Evolutionary conservation across 2,797 vertebrate genomes (phyloP), one percentile per base, ranked within the genome.

Genomic region (Onychomys torridus): DNA sequence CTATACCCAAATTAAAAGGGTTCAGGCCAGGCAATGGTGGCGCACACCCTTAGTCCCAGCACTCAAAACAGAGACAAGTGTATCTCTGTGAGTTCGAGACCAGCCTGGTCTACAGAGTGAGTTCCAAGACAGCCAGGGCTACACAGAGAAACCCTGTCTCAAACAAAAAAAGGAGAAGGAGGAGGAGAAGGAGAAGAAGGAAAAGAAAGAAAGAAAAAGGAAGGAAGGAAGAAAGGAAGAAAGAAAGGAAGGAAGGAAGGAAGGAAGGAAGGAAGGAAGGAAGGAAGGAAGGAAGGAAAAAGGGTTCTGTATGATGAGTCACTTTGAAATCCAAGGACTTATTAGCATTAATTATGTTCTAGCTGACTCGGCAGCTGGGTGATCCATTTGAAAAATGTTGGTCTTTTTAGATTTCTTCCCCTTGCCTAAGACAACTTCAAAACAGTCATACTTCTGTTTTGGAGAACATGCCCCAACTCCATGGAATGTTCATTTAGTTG

Each of bases 321-420:
- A 84, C 78, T 92, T 95, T 95, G 92, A 96, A 95, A 96, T 95
- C 75, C 73, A 96, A 87, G 86, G 71, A 83, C 6, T 92, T 91
- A 90, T 65, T 94, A 95, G 78, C 92, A 96, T 95, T 83, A 90
- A 90, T 93, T 96, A 89, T 17, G 37, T 86, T 94, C 67, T 57
- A 34, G 93, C 90, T 96, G 90, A 95, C 93, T 96, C 65, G 93
- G 86, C 92, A 77, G 37, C 59, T 59, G 21, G 49, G 69, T 37
- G 25, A 34, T 90, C 40, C 69, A 27, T 63, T n/a, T 75, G 76
- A 75, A 96, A 97, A 95, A 71, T 19, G 17, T 67, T 59, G 37
- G 88, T 52, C 29, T 86, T 89, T 89, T 40, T 90, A 14, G 37
- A 78, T 85, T 94, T n/a, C 78, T 87, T 65, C 29, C 29, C 21